Conservation (phyloP, 2,113 vertebrate genomes). For the Indicator indicator region DNA sequence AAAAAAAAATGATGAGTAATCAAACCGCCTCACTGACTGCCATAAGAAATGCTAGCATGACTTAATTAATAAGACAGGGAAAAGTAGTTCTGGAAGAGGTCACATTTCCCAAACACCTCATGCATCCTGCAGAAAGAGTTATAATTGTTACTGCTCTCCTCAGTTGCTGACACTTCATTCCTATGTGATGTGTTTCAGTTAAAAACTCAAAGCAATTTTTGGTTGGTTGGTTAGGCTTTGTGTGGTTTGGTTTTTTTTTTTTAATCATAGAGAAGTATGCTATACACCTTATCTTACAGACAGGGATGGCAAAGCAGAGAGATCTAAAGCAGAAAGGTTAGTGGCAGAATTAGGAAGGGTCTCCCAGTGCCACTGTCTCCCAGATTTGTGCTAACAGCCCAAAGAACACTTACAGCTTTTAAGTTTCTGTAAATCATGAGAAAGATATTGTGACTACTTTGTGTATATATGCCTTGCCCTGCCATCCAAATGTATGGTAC, state of each 20-base stretch:
- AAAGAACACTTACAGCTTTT: neutral
- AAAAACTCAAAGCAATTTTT: neutral
- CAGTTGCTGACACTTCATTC: neutral
- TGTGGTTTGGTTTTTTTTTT: neutral
- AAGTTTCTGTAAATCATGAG: neutral
- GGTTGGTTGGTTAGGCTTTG: neutral
- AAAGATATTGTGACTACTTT: neutral
- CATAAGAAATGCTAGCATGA: neutral
- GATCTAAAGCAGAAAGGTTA: neutral
- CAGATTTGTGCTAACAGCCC: neutral
- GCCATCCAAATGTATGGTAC: neutral
- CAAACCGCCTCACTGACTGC: neutral
- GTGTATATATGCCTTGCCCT: neutral
- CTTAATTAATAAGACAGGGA: neutral
- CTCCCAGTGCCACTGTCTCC: neutral
- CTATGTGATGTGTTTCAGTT: neutral
- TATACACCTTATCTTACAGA: neutral
- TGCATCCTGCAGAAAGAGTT: neutral
- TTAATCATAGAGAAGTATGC: neutral
- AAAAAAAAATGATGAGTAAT: neutral
- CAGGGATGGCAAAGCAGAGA: neutral
- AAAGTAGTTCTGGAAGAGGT: conserved; percentile 16
- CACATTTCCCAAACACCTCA: neutral
- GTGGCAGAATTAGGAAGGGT: neutral
- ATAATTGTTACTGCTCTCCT: neutral